These are phyloP conservation scores for Tauraco erythrolophus DNA, from an alignment of 2,113 vertebrate genomes.

Conservation along the genomic window DNA sequence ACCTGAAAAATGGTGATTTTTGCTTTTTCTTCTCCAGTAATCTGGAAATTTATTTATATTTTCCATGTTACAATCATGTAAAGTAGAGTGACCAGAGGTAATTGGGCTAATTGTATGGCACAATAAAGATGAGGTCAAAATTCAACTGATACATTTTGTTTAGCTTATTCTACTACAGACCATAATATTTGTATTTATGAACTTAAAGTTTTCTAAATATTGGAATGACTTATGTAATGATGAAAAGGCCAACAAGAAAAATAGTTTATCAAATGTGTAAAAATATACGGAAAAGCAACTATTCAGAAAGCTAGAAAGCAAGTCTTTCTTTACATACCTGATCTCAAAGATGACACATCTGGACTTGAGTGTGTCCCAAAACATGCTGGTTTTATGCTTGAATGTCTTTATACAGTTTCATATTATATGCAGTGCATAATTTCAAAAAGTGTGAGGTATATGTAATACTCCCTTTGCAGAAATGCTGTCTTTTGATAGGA, in stretches of 20 bases:
- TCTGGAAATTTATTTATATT: background rate
- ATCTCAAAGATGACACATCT: background rate
- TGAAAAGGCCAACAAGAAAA: background rate
- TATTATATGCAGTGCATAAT: background rate
- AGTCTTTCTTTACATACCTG: background rate
- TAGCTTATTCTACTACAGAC: background rate
- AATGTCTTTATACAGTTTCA: background rate
- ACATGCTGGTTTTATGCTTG: background rate
- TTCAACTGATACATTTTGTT: background rate
- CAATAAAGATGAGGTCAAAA: background rate
- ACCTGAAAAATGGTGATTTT: background rate
- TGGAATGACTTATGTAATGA: background rate
- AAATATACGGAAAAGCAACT: background rate
- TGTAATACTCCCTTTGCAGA: background rate
- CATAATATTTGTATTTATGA: background rate
- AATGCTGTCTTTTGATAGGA: background rate
- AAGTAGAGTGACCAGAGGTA: background rate
- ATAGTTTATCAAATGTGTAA: background rate
- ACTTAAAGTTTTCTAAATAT: background rate
- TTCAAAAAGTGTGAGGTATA: background rate
- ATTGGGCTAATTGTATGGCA: background rate
- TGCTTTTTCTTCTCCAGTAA: background rate
- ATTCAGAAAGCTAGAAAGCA: background rate
- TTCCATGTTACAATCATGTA: background rate
- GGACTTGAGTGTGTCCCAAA: background rate